Evolutionary conservation across 2,888 invertebrate genomes (phyloP), one percentile per base, ranked within the genome.

Genomic region (Miltochrista miniata): DNA sequence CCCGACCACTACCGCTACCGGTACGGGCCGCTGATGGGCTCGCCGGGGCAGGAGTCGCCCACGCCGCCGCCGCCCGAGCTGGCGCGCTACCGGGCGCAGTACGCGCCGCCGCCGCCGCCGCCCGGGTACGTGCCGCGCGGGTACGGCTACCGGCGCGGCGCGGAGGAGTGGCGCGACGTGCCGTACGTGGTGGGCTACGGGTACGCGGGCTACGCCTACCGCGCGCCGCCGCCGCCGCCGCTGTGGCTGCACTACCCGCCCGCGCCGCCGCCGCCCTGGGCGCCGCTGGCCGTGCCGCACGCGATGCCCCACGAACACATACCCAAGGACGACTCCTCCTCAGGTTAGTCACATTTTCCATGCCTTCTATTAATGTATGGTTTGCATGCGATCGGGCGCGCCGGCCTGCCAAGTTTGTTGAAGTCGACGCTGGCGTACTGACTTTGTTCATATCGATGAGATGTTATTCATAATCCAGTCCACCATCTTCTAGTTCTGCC

Each of bases 241-340:
- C 31, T 82, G 59, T 93, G 90, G 92, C 81, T 83, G 85, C 92
- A 82, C 81, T 90, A 87, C 79, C 85, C 86, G 64, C 92, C 91
- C 35, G 90, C 57, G 42, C 69, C 91, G 63, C 92, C 92, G 41
- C 90, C 92, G 54, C 92, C 93, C 56, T 93, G 93, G 93, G 87
- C 92, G 63, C 90, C 89, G 57, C 83, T 89, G n/a, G n/a, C n/a
- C n/a, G n/a, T n/a, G n/a, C n/a, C n/a, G n/a, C n/a, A n/a, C n/a
- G n/a, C n/a, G n/a, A n/a, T n/a, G 55, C 81, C 90, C 74, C 85
- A 87, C 55, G 90, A 92, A 68, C 88, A 86, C 73, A 89, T 93
- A 74, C 92, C 91, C 67, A 90, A 91, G 81, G 93, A 93, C 67
- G 93, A 93, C 78, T 90, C 92, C 76, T 89, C 92, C 72, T 92